These are phyloP conservation scores for Ischnura elegans DNA, from an alignment of 2,888 invertebrate genomes.

Conservation along the genomic window DNA sequence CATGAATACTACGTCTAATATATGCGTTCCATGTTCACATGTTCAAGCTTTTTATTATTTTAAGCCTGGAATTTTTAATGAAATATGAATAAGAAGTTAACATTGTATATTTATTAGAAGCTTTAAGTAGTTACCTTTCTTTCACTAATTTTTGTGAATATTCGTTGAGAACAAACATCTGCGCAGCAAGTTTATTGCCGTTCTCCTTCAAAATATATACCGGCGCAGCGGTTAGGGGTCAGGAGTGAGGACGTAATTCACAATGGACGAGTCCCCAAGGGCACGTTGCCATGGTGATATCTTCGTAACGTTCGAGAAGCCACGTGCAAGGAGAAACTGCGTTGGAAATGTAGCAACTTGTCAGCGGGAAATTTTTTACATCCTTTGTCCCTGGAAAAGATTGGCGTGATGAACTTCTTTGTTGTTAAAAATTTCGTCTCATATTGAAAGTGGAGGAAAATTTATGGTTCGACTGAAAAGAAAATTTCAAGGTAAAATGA, in stretches of 20 bases:
- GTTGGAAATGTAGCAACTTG: neutral
- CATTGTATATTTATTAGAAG: no score
- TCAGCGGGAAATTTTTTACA: neutral
- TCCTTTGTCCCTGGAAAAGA: no score
- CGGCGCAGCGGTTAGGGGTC: neutral
- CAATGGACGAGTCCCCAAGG: neutral
- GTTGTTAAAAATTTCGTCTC: no score
- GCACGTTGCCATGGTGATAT: neutral
- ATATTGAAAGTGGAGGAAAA: no score
- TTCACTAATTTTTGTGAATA: neutral
- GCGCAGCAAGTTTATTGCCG: neutral
- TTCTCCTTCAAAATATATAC: conserved; percentile 30
- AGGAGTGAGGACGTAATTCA: neutral
- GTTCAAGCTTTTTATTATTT: no score
- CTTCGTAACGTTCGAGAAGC: neutral
- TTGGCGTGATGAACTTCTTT: no score
- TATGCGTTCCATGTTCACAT: no score
- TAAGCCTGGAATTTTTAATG: no score
- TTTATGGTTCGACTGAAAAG: no score
- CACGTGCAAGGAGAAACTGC: neutral
- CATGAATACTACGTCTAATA: no score
- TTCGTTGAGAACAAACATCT: neutral
- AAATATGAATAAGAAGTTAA: no score
- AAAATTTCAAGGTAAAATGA: no score
- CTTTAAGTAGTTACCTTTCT: neutral